Conservation (phyloP, 2,888 invertebrate species). For the Phortica okadai region DNA sequence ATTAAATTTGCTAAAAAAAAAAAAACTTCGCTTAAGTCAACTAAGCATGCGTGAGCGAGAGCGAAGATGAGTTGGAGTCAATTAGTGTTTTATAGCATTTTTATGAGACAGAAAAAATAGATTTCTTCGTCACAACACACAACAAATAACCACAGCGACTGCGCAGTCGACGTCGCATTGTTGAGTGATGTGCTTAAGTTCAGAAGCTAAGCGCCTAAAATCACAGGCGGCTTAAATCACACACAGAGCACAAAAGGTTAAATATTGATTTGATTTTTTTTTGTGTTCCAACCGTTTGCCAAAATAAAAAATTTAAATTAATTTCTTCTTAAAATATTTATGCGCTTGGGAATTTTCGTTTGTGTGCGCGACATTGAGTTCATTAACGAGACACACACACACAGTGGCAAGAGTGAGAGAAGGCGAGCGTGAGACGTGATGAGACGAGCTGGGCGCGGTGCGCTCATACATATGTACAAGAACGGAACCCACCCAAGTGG, state of each 20-base stretch:
- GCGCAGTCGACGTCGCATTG: too few species aligned
- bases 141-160: not conserved
- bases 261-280: not conserved
- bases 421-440: too few species aligned
- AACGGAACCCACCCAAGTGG: slow-evolving; percentile 64
- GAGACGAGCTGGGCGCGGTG: too few species aligned
- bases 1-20: slow-evolving; percentile 59
- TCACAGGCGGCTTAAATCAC: slow-evolving; percentile 31
- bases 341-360: slow-evolving; percentile 17
- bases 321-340: slow-evolving; percentile 47
- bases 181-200: too few species aligned
- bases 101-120: slow-evolving; percentile 46
- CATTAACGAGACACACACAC: slow-evolving; percentile 11
- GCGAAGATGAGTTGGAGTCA: slow-evolving; percentile 57
- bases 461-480: not conserved
- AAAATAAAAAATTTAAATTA: slow-evolving; percentile 53
- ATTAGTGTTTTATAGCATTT: slow-evolving; percentile 68
- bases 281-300: not conserved
- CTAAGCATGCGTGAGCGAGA: too few species aligned
- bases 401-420: not conserved
- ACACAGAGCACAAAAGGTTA: slow-evolving; percentile 24
- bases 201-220: not conserved
- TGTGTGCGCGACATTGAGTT: slow-evolving; percentile 9
- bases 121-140: not conserved
- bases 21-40: not conserved